A percentile compares a stretch with the other conserved stretches of the same genome.
Conservation (phyloP, 2,797 vertebrate species). For the Bucorvus abyssinicus region DNA sequence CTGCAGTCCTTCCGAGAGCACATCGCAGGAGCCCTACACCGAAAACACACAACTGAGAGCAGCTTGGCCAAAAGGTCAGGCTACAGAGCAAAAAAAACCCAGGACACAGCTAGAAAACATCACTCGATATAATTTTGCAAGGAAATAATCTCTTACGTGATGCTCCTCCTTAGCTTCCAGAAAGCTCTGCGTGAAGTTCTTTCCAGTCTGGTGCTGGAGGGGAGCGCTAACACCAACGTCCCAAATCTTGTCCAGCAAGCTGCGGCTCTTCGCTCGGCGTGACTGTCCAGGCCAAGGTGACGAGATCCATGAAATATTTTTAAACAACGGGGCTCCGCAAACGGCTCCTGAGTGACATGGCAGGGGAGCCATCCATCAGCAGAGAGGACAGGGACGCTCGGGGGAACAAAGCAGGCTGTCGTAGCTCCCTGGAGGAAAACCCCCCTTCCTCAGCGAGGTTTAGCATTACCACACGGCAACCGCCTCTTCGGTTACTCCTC, state of each 20-base stretch:
- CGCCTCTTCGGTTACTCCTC: neutral
- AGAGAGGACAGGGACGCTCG: fast-evolving
- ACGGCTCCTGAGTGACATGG: neutral
- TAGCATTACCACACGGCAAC: neutral
- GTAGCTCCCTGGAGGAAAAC: neutral
- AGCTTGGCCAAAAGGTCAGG: neutral
- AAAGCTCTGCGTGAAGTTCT: neutral
- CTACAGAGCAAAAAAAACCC: neutral
- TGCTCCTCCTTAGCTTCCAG: neutral
- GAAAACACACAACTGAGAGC: neutral
- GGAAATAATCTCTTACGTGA: fast-evolving
- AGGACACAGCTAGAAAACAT: neutral
- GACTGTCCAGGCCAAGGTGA: neutral
- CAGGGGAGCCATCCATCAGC: neutral
- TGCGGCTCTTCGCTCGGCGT: neutral
- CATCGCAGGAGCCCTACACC: neutral
- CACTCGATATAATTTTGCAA: neutral
- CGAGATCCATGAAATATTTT: neutral
- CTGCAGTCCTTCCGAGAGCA: neutral
- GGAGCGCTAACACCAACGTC: neutral
- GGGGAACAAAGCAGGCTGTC: neutral
- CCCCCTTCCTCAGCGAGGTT: neutral
- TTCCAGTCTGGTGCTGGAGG: neutral
- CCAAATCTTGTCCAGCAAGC: neutral
- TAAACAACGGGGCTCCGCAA: fast-evolving